These are phyloP conservation scores for Bubalus kerabau DNA, from an alignment of 2,113 vertebrate genomes.

Conservation along the genomic window DNA sequence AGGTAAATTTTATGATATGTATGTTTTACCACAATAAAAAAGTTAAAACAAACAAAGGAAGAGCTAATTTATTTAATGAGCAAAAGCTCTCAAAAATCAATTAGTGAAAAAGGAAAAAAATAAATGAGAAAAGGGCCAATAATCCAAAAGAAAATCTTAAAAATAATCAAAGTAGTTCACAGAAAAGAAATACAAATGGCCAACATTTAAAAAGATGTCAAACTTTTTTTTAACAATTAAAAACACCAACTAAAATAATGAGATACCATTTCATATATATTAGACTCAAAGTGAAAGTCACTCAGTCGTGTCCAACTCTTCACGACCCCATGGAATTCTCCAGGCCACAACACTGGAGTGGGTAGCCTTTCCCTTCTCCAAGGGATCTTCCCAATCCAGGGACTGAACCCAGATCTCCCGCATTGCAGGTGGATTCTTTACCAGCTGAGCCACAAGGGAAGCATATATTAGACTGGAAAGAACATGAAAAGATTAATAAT, in stretches of 20 bases:
- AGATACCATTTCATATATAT: neutral
- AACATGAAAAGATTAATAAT: neutral
- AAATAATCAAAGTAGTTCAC: neutral
- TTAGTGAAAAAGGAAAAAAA: neutral
- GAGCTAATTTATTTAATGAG: neutral
- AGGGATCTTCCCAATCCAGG: neutral
- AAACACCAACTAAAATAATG: conserved; percentile 12
- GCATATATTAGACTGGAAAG: neutral
- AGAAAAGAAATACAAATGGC: neutral
- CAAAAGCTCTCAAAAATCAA: neutral
- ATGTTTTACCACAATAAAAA: neutral
- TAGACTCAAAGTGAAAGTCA: neutral
- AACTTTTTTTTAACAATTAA: neutral
- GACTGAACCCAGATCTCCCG: neutral
- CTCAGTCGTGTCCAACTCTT: neutral
- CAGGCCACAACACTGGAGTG: neutral
- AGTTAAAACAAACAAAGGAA: neutral
- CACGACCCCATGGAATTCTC: neutral
- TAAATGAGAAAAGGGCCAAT: neutral
- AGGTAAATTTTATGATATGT: neutral
- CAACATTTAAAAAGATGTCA: neutral
- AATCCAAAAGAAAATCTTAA: neutral
- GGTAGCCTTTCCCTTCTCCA: neutral
- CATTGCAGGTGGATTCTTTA: neutral
- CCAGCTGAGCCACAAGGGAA: neutral